These are phyloP conservation scores for Nephila pilipes DNA, from an alignment of 1,140 invertebrate species.

Conservation along the genomic window DNA sequence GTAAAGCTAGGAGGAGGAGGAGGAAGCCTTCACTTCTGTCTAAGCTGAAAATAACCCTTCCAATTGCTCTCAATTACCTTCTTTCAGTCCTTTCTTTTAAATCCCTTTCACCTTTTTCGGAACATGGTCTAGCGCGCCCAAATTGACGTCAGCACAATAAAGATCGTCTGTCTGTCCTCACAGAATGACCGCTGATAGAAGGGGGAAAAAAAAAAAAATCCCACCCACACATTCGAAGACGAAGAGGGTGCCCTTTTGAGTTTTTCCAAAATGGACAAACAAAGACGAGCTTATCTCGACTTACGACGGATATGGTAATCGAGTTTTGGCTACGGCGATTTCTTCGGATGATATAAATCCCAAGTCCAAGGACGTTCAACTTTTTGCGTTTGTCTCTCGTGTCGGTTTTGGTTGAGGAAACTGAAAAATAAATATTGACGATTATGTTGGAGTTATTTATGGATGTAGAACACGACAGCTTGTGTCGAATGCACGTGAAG, in stretches of 20 bases:
- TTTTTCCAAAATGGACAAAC: neutral
- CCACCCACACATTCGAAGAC: neutral
- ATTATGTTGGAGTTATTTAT: neutral
- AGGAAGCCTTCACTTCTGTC: constrained; percentile 1
- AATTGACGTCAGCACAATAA: neutral
- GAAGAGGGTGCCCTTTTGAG: too few species aligned
- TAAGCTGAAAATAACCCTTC: constrained; percentile 18
- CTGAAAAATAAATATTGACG: neutral
- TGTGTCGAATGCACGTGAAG: neutral
- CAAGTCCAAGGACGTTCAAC: constrained; percentile 9
- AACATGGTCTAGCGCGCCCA: neutral
- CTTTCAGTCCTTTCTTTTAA: neutral
- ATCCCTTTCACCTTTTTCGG: neutral
- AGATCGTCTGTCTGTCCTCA: neutral
- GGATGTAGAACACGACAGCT: neutral
- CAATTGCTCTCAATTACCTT: constrained; percentile 18
- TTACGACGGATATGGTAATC: neutral
- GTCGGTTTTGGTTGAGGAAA: neutral
- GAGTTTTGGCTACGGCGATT: neutral
- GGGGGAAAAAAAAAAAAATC: too few species aligned
- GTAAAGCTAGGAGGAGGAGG: neutral
- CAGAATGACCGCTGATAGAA: neutral
- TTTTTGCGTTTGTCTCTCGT: neutral
- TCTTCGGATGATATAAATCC: neutral
- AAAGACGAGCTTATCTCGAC: neutral